These are phyloP conservation scores for Lethenteron camtschaticum DNA, from an alignment of 2,113 vertebrate genomes.

Conservation along the genomic window DNA sequence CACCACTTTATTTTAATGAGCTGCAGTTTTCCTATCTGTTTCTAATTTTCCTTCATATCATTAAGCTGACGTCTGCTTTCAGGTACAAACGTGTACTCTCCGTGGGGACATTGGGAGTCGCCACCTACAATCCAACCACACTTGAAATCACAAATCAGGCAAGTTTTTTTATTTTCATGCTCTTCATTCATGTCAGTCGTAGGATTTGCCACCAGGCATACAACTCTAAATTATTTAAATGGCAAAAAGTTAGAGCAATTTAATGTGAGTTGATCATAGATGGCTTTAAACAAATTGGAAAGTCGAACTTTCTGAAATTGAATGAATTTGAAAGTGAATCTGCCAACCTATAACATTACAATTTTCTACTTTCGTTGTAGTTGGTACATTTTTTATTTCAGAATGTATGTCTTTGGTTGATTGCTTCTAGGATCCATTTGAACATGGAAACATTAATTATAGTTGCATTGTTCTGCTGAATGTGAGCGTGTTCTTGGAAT, in stretches of 20 bases:
- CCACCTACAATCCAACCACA: constrained; percentile 86
- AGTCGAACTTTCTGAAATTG: background rate
- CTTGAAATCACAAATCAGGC: constrained; percentile 99
- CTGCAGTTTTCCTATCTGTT: no score
- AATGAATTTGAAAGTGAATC: background rate
- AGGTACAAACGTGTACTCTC: constrained; percentile 97
- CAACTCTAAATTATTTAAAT: background rate
- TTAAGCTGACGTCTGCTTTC: constrained; percentile 8
- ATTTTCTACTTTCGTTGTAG: background rate
- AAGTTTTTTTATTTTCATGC: constrained; percentile 12
- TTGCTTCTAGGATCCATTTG: background rate
- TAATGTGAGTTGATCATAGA: background rate
- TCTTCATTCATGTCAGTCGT: background rate
- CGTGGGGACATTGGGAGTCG: constrained; percentile 76
- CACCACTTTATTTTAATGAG: background rate
- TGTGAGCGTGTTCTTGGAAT: background rate
- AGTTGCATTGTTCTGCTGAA: background rate
- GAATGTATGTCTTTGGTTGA: background rate
- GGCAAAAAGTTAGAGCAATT: background rate
- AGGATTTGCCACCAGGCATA: background rate
- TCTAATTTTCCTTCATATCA: constrained; percentile 11
- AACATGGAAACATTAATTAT: background rate
- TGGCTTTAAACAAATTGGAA: background rate
- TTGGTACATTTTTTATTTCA: background rate
- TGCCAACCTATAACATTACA: constrained; percentile 1